Evolutionary conservation across 2,888 invertebrate genomes (phyloP).

Genomic region (Balanococcus diminutus): DNA sequence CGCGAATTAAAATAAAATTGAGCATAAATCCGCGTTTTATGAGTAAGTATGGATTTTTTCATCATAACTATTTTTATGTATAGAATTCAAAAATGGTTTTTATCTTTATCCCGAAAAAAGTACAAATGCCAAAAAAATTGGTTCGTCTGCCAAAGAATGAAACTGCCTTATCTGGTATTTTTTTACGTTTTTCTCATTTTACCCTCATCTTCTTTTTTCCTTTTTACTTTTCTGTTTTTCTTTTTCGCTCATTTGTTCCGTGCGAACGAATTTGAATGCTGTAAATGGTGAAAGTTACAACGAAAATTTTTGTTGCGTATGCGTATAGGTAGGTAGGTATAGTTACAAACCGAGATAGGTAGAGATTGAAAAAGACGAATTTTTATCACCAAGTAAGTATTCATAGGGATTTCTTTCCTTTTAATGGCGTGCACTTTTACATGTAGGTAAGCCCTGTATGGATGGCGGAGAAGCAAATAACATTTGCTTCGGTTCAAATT

Average conservation of each 20-base stretch:
- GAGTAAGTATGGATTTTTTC: background rate
- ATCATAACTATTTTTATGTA: background rate
- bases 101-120: slow-evolving; percentile 25
- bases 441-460: background rate
- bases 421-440: slow-evolving; percentile 1
- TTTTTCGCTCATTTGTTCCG: slow-evolving; percentile 31
- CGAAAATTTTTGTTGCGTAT: slow-evolving; percentile 23
- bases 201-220: background rate
- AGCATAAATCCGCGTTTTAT: background rate
- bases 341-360: background rate
- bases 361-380: slow-evolving; percentile 3
- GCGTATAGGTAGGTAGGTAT: slow-evolving; percentile 5
- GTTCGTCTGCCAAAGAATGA: slow-evolving; percentile 44
- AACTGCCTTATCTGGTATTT: slow-evolving; percentile 30
- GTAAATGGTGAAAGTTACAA: slow-evolving; percentile 23
- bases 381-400: slow-evolving; percentile 14
- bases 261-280: slow-evolving; percentile 43
- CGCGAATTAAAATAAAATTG: background rate
- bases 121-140: slow-evolving; percentile 47
- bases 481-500: background rate
- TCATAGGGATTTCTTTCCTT: slow-evolving; percentile 18
- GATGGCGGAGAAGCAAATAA: background rate
- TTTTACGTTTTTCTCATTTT: background rate
- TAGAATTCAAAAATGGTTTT: background rate
- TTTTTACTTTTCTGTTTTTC: slow-evolving; percentile 9